Base-by-base conservation (phyloP, 2,797 vertebrate species). In the Sebastiscus albofasciatus region DNA sequence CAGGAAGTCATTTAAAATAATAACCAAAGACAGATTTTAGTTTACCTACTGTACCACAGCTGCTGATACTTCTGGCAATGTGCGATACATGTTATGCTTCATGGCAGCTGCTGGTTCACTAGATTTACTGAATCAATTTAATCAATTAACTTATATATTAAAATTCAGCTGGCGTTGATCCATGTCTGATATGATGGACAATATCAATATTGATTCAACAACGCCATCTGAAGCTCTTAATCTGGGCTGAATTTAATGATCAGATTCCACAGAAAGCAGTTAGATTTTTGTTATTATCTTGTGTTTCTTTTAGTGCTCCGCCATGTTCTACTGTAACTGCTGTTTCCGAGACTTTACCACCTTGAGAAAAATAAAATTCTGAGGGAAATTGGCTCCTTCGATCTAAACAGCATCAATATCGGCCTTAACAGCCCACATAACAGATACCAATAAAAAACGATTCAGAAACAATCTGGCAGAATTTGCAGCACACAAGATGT, bases 71-170 rank as follows among this genome's bases (percentile, higher is more conserved):
- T 27, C 11, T 46, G 69, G 65, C 52, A 13, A 24, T 22, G 18
- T 8, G 56, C 60, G 62, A 26, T 36, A 6, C 70, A 64, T n/a
- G 3, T 8, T 31, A 10, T 66, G 59, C 69, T 68, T 77, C 33
- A 60, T 27, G 52, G 52, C 67, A 34, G 82, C 80, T 8, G 77
- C 68, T 74, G 67, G 80, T 82, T 80, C 58, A 65, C 67, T 79
- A 71, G 72, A 75, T 89, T 84, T 59, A 82, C 64, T 66, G 59
- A 60, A 82, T 89, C 79, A 36, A 61, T 71, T 9, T 1, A 67
- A 76, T 91, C 87, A 75, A 82, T 87, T 82, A 20, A 7, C 22
- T 36, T 77, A 20, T 75, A 78, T 52, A 87, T 90, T 88, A 31
- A 84, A 82, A 88, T 83, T 77, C 83, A 69, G 70, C 87, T 75